Conservation (phyloP, 2,888 invertebrate genomes). For the Ectropis crepuscularia region DNA sequence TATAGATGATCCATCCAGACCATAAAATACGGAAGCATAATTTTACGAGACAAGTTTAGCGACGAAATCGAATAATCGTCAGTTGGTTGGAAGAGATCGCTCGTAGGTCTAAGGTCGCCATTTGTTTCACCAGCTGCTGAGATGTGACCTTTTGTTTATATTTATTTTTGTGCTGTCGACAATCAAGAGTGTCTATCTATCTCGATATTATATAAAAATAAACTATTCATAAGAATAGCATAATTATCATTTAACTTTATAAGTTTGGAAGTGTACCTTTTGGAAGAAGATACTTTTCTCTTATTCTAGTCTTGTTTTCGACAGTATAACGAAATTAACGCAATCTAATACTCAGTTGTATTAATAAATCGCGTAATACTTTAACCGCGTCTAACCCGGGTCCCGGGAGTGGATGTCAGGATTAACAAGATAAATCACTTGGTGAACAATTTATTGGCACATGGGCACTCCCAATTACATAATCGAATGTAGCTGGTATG, state of each 20-base stretch:
- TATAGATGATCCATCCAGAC: no score
- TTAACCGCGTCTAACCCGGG: slow-evolving; percentile 38
- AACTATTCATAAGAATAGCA: no score
- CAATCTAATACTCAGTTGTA: slow-evolving; percentile 20
- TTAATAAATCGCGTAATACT: slow-evolving; percentile 36
- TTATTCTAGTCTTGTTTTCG: slow-evolving; percentile 2
- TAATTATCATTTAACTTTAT: background rate
- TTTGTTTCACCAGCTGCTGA: no score
- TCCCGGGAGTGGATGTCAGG: slow-evolving; percentile 42
- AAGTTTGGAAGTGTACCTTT: background rate
- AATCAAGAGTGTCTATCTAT: no score
- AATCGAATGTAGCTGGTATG: slow-evolving; percentile 37
- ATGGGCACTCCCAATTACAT: slow-evolving; percentile 48
- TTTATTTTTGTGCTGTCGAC: no score
- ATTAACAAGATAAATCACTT: slow-evolving; percentile 45
- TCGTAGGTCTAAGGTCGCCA: no score
- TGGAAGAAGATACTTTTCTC: background rate
- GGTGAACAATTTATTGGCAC: slow-evolving; percentile 48
- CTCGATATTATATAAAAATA: no score
- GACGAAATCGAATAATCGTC: no score
- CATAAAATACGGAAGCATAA: no score
- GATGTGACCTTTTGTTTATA: no score
- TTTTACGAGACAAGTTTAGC: no score
- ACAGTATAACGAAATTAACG: slow-evolving; percentile 3
- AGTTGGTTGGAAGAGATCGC: no score